These are phyloP conservation scores for Caloenas nicobarica DNA, from an alignment of 2,113 vertebrate genomes.

Conservation along the genomic window DNA sequence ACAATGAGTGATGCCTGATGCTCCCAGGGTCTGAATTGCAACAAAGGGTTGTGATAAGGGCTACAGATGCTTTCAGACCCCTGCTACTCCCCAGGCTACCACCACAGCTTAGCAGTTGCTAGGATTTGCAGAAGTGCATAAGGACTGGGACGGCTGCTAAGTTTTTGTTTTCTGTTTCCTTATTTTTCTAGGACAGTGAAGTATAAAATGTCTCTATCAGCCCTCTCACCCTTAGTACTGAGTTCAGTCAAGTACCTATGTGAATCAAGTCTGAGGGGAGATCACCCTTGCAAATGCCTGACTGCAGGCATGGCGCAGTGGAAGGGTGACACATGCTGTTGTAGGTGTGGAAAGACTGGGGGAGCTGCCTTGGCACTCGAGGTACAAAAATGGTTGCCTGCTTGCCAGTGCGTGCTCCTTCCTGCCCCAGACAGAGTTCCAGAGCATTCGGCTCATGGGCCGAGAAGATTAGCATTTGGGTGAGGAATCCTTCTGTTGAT, in stretches of 20 bases:
- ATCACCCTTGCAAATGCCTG: fast-evolving
- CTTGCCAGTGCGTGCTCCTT: not conserved
- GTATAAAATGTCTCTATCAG: not conserved
- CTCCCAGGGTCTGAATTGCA: not conserved
- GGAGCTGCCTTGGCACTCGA: not conserved
- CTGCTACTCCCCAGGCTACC: not conserved
- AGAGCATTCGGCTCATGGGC: not conserved
- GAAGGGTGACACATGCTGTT: not conserved
- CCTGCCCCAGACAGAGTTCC: not conserved
- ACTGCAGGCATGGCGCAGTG: not conserved
- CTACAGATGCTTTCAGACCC: not conserved
- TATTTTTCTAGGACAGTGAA: not conserved
- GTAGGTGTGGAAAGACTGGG: not conserved
- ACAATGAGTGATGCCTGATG: not conserved
- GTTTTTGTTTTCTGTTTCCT: not conserved
- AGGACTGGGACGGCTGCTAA: not conserved
- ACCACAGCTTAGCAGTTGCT: not conserved
- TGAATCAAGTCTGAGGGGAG: not conserved
- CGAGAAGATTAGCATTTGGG: not conserved
- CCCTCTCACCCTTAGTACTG: not conserved
- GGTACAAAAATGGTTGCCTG: not conserved
- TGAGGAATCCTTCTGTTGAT: not conserved
- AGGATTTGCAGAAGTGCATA: not conserved
- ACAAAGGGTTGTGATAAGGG: not conserved
- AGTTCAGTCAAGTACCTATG: not conserved